Conservation (phyloP, 2,113 vertebrate genomes). For the Ailurus styani region DNA sequence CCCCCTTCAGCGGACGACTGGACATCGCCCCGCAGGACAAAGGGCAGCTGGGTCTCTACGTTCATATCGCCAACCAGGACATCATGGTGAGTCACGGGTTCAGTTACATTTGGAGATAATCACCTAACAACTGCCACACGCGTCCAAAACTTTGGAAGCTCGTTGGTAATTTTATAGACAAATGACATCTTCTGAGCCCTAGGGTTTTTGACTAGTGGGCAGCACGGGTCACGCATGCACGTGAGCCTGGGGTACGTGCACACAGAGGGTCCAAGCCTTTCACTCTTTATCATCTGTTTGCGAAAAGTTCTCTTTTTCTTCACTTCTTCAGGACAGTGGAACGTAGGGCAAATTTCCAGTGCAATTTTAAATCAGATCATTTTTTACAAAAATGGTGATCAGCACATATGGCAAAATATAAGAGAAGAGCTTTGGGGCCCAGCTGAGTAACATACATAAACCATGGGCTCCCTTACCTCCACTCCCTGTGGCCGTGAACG, state of each 20-base stretch:
- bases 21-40: conserved; percentile 88
- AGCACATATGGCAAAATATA: background rate
- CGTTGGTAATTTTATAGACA: accelerated
- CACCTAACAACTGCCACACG: accelerated
- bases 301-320: background rate
- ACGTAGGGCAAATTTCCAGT: background rate
- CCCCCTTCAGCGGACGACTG: conserved; percentile 88
- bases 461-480: accelerated
- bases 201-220: accelerated
- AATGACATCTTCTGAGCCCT: accelerated
- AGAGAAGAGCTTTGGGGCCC: background rate
- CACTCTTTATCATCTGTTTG: background rate
- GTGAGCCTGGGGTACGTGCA: accelerated
- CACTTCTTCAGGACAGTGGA: background rate
- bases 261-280: background rate
- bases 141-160: accelerated
- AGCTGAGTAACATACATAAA: background rate
- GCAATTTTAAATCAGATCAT: background rate
- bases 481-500: accelerated
- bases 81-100: conserved; percentile 81
- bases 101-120: accelerated
- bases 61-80: conserved; percentile 87
- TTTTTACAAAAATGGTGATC: background rate
- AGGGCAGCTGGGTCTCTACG: conserved; percentile 73
- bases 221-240: accelerated